Evolutionary conservation across 2,797 vertebrate genomes (phyloP).

Genomic region (Leptodactylus fallax): DNA sequence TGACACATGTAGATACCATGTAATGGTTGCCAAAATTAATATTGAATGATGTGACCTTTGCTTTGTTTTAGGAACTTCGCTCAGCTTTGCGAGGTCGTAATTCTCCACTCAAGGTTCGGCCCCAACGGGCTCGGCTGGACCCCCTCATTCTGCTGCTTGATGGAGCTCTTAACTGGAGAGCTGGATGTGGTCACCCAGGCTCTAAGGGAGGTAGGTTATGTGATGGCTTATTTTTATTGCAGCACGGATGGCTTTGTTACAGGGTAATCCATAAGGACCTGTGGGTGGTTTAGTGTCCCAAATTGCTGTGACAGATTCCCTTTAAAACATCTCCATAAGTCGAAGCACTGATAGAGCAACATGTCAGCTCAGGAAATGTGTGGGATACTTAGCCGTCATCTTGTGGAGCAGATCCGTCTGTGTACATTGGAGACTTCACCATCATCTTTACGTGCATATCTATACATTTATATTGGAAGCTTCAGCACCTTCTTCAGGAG

Average conservation of each 20-base stretch:
- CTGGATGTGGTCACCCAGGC: conserved; percentile 88
- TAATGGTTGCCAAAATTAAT: not conserved
- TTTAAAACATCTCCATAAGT: too few relatives aligned
- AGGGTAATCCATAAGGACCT: too few relatives aligned
- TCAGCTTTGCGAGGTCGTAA: conserved; percentile 80
- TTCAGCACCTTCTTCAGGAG: not conserved
- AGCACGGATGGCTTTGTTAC: too few relatives aligned
- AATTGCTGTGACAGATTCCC: too few relatives aligned
- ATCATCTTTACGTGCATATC: not conserved
- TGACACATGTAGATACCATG: not conserved
- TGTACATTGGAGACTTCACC: not conserved
- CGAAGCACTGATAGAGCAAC: too few relatives aligned
- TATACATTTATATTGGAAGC: not conserved
- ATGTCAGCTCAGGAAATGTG: too few relatives aligned
- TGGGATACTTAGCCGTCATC: not conserved
- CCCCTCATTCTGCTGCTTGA: conserved; percentile 88
- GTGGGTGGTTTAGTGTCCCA: too few relatives aligned
- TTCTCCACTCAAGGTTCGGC: conserved; percentile 67
- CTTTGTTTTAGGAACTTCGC: conserved; percentile 76
- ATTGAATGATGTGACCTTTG: not conserved
- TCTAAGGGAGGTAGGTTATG: conserved; percentile 81
- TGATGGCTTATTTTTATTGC: not conserved
- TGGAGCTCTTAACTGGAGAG: conserved; percentile 85
- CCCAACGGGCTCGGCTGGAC: conserved; percentile 81
- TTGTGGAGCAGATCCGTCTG: not conserved